Evolutionary conservation across 2,797 vertebrate genomes (phyloP), one percentile per base, ranked within the genome.

Genomic region (Atherinosoma microstoma): DNA sequence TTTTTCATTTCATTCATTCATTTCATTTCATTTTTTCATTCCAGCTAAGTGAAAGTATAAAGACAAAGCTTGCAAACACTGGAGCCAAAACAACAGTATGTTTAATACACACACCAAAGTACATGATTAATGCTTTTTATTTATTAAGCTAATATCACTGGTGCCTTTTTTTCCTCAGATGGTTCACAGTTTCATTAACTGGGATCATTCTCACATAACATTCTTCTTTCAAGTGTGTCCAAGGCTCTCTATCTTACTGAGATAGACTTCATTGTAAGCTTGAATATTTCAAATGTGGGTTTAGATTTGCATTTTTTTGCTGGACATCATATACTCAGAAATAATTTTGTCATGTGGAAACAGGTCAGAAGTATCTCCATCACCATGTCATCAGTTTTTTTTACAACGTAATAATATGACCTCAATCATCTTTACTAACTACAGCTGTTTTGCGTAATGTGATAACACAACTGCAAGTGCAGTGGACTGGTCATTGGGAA

Each of bases 51-150:
- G 35, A 57, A 66, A 38, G n/a, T 3, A 4, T 56, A 11, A 64
- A 63, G 42, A 58, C 58, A 67, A 30, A 58, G 64, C 42, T 40
- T 69, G 0, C 45, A 61, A 40, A 51, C 36, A 63, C 27, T 72
- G 18, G 5, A 75, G 64, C 35, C 58, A 64, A 20, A 63, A 30
- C 22, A 53, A 58, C 10, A 51, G 49, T 22, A 4, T n/a, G 9
- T 51, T 12, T 29, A 29, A 27, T 29, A 15, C 27, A 30, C 53
- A 56, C 12, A 29, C n/a, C 42, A 6, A 20, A 36, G 58, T 40
- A 15, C 7, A 40, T 36, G 12, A 36, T 38, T 57, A 40, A 18
- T 40, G 27, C 40, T 65, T 38, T 27, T 57, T 57, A 32, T 3
- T 18, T 66, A 56, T 51, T 11, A 51, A 51, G 16, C 49, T 47